Evolutionary conservation across 2,797 vertebrate species (phyloP).

Genomic region (Bovichtus diacanthus): DNA sequence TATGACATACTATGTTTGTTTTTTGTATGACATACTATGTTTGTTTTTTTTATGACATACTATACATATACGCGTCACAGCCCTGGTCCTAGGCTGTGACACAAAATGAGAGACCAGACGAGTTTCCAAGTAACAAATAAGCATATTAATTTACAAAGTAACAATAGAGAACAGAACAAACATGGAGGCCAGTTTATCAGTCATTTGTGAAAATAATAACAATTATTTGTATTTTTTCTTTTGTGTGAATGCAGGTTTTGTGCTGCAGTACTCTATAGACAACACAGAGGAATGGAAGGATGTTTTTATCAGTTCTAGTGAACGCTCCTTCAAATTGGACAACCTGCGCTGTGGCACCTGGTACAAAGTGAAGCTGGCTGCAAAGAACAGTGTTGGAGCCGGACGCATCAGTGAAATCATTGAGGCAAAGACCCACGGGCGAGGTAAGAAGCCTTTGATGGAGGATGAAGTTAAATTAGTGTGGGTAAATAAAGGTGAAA

Average conservation of each 20-base stretch:
- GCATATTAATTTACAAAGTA: too few relatives aligned
- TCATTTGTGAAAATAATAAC: too few relatives aligned
- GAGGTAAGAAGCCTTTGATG: constrained; percentile 83
- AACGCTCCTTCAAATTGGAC: constrained; percentile 96
- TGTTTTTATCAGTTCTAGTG: constrained; percentile 95
- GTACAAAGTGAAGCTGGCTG: constrained; percentile 99
- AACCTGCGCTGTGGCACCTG: constrained; percentile 98
- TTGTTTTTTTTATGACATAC: too few relatives aligned
- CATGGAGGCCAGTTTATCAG: too few relatives aligned
- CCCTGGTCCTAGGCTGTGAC: too few relatives aligned
- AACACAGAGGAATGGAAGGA: constrained; percentile 99
- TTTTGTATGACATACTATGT: too few relatives aligned
- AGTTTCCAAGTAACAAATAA: too few relatives aligned
- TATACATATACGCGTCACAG: too few relatives aligned
- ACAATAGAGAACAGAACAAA: too few relatives aligned
- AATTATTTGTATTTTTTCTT: too few relatives aligned
- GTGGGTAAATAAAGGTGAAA: neutral
- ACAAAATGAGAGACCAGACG: too few relatives aligned
- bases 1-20: too few relatives aligned
- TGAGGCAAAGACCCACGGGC: constrained; percentile 97
- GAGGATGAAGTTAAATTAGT: neutral
- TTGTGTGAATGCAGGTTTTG: constrained; percentile 86
- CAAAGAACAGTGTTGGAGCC: constrained; percentile 98
- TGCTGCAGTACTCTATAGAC: constrained; percentile 97
- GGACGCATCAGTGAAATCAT: constrained; percentile 99